phyloP scores from a whole-genome alignment of 2,113 vertebrate genomes.

The Gorsachius goisagi region DNA sequence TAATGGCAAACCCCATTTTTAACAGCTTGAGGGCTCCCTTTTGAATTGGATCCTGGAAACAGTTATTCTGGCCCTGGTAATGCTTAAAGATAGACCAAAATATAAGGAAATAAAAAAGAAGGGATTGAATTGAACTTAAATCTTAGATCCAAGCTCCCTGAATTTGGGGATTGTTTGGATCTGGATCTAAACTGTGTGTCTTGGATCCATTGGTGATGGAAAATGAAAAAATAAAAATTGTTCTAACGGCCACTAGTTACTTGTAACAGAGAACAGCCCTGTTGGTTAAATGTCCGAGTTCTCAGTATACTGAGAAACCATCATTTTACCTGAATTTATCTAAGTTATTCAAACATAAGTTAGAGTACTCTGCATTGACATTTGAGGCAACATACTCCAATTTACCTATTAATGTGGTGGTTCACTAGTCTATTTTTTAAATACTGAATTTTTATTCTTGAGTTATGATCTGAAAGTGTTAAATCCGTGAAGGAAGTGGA shows the following conservation, averaged over 20 bases:
- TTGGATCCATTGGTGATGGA: not conserved
- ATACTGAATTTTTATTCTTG: not conserved
- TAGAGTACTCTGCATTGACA: not conserved
- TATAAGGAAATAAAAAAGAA: not conserved
- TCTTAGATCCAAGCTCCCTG: constrained; percentile 9
- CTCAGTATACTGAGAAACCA: not conserved
- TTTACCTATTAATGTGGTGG: not conserved
- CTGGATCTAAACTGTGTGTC: not conserved
- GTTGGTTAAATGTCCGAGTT: not conserved
- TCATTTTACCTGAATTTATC: not conserved
- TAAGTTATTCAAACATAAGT: not conserved
- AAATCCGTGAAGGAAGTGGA: not conserved
- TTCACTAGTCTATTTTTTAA: not conserved
- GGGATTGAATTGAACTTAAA: not conserved
- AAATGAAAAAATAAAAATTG: not conserved
- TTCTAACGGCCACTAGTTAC: not conserved
- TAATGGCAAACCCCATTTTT: constrained; percentile 15
- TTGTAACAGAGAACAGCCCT: not conserved
- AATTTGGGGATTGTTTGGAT: not conserved
- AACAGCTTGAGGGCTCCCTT: constrained; percentile 31
- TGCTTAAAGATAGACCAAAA: constrained; percentile 14
- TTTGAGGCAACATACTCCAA: not conserved
- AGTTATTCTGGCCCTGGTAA: not conserved
- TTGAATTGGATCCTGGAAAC: constrained; percentile 40
- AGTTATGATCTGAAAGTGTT: not conserved